phyloP scores from a whole-genome alignment of 2,888 invertebrate species.

The Oconnorella tubifera region DNA sequence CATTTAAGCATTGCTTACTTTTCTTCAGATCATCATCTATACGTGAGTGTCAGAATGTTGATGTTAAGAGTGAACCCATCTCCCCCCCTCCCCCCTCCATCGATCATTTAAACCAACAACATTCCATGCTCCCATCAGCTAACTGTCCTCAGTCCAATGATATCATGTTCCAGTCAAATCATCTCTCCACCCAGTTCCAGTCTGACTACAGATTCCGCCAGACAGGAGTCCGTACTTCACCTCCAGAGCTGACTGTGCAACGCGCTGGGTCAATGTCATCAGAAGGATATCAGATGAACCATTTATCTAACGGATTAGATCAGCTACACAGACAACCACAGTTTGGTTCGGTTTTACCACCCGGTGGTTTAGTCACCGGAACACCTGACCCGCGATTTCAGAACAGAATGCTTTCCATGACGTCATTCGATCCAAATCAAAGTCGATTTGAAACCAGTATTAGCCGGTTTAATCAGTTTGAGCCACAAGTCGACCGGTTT shows the following conservation, averaged over 20 bases:
- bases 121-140: too few relatives aligned
- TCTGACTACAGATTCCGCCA: too few relatives aligned
- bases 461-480: background rate
- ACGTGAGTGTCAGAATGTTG: too few relatives aligned
- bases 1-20: too few relatives aligned
- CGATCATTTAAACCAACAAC: too few relatives aligned
- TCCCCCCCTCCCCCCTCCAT: constrained; percentile 12
- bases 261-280: background rate
- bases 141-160: constrained; percentile 12
- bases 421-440: background rate
- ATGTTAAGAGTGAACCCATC: constrained; percentile 13
- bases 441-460: background rate
- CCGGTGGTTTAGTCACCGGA: background rate
- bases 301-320: background rate
- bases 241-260: too few relatives aligned
- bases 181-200: background rate
- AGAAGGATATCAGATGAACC: background rate
- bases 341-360: background rate
- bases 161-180: background rate
- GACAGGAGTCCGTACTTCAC: too few relatives aligned
- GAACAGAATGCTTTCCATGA: background rate
- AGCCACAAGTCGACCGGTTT: background rate
- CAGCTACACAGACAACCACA: background rate
- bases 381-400: background rate
- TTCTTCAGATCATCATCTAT: too few relatives aligned